Evolutionary conservation across 2,797 vertebrate species (phyloP).

Genomic region (Scarus forsteni): DNA sequence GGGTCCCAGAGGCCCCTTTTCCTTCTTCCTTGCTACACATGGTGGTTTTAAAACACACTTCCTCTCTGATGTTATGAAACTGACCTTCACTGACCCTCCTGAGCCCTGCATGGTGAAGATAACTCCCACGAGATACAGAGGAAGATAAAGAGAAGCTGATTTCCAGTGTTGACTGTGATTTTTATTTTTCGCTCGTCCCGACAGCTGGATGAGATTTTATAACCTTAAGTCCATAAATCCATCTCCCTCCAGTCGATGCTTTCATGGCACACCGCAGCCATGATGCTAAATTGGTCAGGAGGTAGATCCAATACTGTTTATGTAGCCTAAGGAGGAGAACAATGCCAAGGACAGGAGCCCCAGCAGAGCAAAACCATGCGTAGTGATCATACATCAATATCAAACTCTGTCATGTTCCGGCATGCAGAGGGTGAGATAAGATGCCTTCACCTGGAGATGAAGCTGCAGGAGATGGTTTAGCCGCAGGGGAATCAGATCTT

Average conservation of each 20-base stretch:
- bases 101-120: conserved; percentile 13
- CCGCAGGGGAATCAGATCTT: background rate
- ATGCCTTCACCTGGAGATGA: conserved; percentile 1
- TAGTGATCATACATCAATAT: conserved; percentile 17
- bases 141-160: conserved; percentile 41
- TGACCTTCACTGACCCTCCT: background rate
- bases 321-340: conserved; percentile 46
- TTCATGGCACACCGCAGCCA: conserved; percentile 44
- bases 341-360: conserved; percentile 15
- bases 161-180: conserved; percentile 48
- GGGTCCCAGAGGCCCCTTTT: no score
- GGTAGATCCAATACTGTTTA: conserved; percentile 47
- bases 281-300: conserved; percentile 49
- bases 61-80: background rate
- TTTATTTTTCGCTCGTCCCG: conserved; percentile 36
- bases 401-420: conserved; percentile 2
- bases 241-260: conserved; percentile 51
- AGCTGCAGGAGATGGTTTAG: background rate
- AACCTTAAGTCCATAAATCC: conserved; percentile 60
- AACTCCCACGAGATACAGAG: conserved; percentile 14
- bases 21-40: background rate
- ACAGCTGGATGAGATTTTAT: conserved; percentile 45
- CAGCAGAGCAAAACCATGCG: conserved; percentile 9
- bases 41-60: background rate
- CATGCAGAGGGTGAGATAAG: background rate